A percentile compares a stretch with the other conserved stretches of the same genome.
phyloP scores from a whole-genome alignment of 2,888 invertebrate genomes.

The Troilus luridus region DNA sequence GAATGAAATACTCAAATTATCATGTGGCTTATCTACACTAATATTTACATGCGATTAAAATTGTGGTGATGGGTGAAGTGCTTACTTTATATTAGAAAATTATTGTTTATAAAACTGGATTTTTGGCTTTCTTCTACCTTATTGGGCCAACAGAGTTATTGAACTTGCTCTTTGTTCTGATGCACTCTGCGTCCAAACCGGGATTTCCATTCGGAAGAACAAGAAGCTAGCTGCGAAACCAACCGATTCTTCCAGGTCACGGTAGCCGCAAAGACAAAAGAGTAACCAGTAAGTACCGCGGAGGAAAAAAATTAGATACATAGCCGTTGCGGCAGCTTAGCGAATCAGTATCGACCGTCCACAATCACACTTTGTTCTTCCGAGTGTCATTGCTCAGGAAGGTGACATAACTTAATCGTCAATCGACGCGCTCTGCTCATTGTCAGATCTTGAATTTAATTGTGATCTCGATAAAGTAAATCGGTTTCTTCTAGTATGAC shows the following conservation, averaged over 20 bases:
- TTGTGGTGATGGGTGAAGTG: too few species aligned
- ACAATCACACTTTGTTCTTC: background rate
- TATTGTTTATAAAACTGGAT: background rate
- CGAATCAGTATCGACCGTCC: background rate
- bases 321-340: background rate
- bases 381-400: background rate
- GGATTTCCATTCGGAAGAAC: background rate
- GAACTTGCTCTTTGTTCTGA: background rate
- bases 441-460: background rate
- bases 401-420: background rate
- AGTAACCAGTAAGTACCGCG: background rate
- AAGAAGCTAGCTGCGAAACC: background rate
- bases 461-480: background rate
- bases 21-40: too few species aligned
- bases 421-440: background rate
- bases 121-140: background rate
- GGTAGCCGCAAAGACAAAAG: constrained; percentile 1
- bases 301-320: background rate
- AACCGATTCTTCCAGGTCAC: background rate
- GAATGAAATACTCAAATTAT: too few species aligned
- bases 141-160: background rate
- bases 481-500: background rate
- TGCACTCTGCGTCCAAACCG: background rate
- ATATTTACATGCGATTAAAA: too few species aligned
- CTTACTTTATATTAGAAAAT: too few species aligned